Base-by-base conservation (phyloP, 2,797 vertebrate species). In the Anguilla megastoma region DNA sequence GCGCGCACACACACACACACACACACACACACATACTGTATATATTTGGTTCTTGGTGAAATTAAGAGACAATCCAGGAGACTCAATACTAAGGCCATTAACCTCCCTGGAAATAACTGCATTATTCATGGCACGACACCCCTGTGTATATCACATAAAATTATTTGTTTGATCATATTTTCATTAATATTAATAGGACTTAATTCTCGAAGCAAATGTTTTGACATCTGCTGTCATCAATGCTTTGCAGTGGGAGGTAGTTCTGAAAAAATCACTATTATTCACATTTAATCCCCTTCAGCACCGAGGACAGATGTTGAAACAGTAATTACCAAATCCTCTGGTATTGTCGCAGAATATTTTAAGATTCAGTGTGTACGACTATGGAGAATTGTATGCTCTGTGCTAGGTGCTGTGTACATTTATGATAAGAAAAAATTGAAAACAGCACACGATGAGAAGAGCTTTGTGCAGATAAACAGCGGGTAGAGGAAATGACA, bases 141-240 rank as follows among this genome's bases (percentile, higher is more conserved):
- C 84, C 58, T 88, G 54, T 86, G 45, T 84, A 36, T 33, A 83
- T 36, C 87, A 87, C 45, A 14, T 45, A 87, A 60, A 71, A 86
- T 87, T 5, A 86, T 86, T 74, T 86, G 48, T 88, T 90, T 90
- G 87, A 88, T 88, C 87, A 33, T 41, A 36, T 88, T 85, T 41
- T 69, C 87, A 89, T 90, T 88, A 88, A 92, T 93, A 92, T 92
- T 92, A 90, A 87, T 87, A 82, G 63, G 88, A 74, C 45, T 83
- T 85, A 86, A 82, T 84, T 85, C 89, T 86, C 63, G 36, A n/a
- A 86, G 88, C 69, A 86, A 24, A 87, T 87, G 79, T 74, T 89
- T 86, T 89, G 89, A 89, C 89, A 84, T 89, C 52, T 71, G 60
- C 84, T 83, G 86, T 86, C 54, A 52, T 36, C 91, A 88, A 89